Conservation (phyloP, 2,797 vertebrate genomes). For the Arctocebus calabarensis region DNA sequence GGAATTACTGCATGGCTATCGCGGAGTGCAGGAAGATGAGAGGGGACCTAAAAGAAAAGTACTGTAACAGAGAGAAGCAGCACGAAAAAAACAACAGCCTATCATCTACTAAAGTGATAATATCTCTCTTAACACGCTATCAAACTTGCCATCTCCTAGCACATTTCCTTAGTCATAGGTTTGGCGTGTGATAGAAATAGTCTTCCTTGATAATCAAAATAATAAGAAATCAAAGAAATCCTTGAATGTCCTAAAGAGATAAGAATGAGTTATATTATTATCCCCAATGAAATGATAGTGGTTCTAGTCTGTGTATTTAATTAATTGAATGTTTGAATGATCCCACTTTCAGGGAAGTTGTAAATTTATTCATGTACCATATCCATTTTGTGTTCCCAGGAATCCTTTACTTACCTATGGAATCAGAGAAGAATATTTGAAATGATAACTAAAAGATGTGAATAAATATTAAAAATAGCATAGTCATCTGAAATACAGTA, state of each 20-base stretch:
- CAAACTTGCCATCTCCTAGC: not conserved
- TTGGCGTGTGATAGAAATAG: not conserved
- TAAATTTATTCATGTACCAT: not conserved
- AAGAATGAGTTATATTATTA: not conserved
- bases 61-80: rapidly evolving
- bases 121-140: not conserved
- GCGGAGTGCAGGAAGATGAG: too few species aligned
- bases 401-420: not conserved
- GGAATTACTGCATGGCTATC: not conserved
- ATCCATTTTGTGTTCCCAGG: not conserved
- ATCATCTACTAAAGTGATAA: not conserved
- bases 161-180: not conserved
- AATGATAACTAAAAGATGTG: not conserved
- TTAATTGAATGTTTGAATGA: not conserved
- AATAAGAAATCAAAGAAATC: not conserved
- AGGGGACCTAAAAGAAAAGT: not conserved
- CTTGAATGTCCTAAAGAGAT: not conserved
- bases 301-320: not conserved
- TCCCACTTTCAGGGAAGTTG: not conserved
- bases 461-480: not conserved
- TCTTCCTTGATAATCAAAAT: not conserved
- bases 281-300: not conserved
- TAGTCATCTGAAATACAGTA: not conserved
- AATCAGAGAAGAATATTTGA: not conserved
- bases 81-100: not conserved